A percentile compares a stretch with the other conserved stretches of the same genome.
Conservation (phyloP, 2,797 vertebrate genomes). For the Thaleichthys pacificus region DNA sequence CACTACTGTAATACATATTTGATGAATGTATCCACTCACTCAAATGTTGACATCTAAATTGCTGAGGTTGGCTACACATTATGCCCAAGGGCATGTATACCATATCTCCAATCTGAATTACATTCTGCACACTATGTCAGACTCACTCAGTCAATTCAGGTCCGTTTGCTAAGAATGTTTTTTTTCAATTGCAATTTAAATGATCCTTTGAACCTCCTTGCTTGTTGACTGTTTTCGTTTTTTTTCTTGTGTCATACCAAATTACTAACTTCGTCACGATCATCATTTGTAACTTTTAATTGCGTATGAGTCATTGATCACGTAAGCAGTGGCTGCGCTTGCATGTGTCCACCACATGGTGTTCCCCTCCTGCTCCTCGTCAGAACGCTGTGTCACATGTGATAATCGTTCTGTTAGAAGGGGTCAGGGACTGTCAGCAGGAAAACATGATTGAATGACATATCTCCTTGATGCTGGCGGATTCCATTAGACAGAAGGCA, state of each 20-base stretch:
- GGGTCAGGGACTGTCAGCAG: conserved; percentile 18
- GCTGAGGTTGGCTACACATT: background rate
- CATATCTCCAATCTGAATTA: conserved; percentile 3
- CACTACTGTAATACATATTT: background rate
- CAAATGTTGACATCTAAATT: background rate
- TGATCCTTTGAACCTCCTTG: no score
- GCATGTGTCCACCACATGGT: conserved; percentile 38
- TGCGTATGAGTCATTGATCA: conserved; percentile 64
- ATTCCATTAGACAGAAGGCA: conserved; percentile 15
- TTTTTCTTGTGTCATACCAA: conserved; percentile 29
- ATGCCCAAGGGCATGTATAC: background rate
- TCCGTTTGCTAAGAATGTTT: background rate
- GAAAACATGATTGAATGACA: conserved; percentile 17
- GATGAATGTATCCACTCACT: background rate
- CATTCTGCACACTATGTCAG: conserved; percentile 27
- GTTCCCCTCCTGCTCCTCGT: conserved; percentile 7
- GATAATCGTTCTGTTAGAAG: no score
- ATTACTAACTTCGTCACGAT: conserved; percentile 61
- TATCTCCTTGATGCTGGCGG: conserved; percentile 16
- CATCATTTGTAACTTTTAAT: conserved; percentile 58
- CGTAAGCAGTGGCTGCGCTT: conserved; percentile 46
- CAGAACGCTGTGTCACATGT: no score
- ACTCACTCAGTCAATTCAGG: conserved; percentile 6
- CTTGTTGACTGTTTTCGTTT: no score
- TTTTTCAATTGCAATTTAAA: background rate